Conservation (phyloP, 2,113 vertebrate species). For the Neopipo cinnamomea region DNA sequence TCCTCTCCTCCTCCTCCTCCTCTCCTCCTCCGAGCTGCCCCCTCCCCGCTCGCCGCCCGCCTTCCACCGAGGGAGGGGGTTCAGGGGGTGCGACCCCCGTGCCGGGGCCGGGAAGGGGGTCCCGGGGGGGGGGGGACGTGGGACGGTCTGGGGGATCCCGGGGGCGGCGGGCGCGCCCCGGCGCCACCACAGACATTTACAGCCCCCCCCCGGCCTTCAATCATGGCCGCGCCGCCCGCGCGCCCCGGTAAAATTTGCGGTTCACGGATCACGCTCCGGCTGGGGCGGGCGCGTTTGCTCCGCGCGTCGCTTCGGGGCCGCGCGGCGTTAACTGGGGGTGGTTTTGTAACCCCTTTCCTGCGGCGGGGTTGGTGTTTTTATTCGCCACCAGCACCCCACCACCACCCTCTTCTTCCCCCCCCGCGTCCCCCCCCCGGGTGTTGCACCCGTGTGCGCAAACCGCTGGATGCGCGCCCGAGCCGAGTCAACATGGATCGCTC, state of each 20-base stretch:
- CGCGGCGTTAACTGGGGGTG: neutral
- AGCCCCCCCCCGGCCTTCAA: neutral
- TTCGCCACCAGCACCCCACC: neutral
- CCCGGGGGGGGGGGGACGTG: no score
- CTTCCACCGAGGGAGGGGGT: no score
- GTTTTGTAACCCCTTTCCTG: neutral
- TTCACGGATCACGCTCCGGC: neutral
- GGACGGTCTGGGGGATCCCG: no score
- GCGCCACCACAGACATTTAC: no score
- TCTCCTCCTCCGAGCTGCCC: no score
- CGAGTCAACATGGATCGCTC: neutral
- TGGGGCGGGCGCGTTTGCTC: neutral
- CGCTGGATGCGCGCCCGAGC: neutral
- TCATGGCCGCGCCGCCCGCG: constrained; percentile 25
- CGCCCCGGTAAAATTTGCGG: neutral
- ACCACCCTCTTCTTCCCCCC: no score
- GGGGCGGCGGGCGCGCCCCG: no score
- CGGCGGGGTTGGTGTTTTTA: neutral
- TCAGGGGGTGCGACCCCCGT: no score
- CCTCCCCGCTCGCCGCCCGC: no score
- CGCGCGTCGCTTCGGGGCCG: neutral
- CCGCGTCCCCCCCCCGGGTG: neutral
- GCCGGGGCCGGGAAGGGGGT: no score
- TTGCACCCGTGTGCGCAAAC: neutral
- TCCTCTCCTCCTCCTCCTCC: no score